Evolutionary conservation across 2,888 invertebrate species (phyloP).

Genomic region (Coleophora flavipennella): DNA sequence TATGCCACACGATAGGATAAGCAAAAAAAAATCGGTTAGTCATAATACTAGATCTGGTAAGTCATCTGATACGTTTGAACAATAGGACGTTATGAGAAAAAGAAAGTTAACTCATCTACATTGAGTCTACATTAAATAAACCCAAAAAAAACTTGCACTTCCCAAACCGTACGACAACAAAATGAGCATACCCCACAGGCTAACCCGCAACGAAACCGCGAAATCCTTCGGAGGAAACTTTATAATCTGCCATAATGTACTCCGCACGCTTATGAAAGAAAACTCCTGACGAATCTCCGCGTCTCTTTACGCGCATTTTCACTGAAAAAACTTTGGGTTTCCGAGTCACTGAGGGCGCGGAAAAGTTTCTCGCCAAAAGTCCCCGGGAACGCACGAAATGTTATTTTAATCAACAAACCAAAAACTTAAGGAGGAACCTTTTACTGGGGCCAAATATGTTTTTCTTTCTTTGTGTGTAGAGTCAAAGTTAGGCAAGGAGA

Average conservation of each 20-base stretch:
- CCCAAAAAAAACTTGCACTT: neutral
- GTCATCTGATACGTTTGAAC: too few relatives aligned
- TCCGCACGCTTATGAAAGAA: neutral
- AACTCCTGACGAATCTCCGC: constrained; percentile 3
- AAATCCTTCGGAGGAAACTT: neutral
- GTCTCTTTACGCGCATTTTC: constrained; percentile 2
- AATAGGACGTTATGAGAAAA: too few relatives aligned
- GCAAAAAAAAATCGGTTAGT: too few relatives aligned
- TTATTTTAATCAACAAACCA: constrained; percentile 47
- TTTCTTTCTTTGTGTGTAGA: constrained; percentile 8
- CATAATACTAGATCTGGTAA: too few relatives aligned
- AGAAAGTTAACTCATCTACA: too few relatives aligned
- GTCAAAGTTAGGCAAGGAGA: constrained; percentile 3
- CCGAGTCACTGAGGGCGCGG: constrained; percentile 7
- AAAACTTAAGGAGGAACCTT: constrained; percentile 22
- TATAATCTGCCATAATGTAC: constrained; percentile 1
- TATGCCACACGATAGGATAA: too few relatives aligned
- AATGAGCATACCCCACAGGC: too few relatives aligned
- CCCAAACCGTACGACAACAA: too few relatives aligned
- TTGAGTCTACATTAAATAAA: neutral
- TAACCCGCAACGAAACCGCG: neutral
- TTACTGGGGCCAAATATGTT: constrained; percentile 12
- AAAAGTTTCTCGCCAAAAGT: constrained; percentile 13
- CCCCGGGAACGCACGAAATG: constrained; percentile 25
- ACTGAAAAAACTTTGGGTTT: constrained; percentile 8